Conservation (phyloP, 2,797 vertebrate species). For the Tokudaia muenninki region DNA sequence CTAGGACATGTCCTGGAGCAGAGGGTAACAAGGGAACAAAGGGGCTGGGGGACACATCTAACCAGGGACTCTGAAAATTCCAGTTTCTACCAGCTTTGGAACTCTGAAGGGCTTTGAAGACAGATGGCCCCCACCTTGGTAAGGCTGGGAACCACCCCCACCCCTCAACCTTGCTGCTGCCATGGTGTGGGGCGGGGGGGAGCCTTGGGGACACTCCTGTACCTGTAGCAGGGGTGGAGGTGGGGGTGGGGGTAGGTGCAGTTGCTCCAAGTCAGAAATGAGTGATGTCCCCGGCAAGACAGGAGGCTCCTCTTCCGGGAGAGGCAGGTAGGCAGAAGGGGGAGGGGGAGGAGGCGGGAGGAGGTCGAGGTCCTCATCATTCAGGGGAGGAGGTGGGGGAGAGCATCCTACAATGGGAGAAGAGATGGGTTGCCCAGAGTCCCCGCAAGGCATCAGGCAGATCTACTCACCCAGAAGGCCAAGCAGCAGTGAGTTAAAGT, state of each 20-base stretch:
- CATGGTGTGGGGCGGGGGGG: background rate
- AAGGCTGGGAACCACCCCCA: background rate
- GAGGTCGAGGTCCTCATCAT: slow-evolving; percentile 66
- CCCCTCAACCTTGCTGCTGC: rapidly evolving
- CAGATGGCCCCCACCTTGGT: background rate
- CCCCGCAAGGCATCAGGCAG: background rate
- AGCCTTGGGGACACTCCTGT: background rate
- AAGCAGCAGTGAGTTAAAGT: background rate
- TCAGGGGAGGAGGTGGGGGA: background rate
- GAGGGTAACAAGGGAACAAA: background rate
- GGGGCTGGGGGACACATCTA: background rate
- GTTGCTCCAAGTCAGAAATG: slow-evolving; percentile 80
- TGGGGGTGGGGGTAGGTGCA: slow-evolving; percentile 65
- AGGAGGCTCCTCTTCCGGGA: background rate
- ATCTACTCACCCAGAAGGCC: background rate
- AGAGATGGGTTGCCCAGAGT: background rate
- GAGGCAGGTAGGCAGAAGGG: slow-evolving; percentile 13
- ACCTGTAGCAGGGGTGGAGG: slow-evolving; percentile 81
- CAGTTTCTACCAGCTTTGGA: background rate
- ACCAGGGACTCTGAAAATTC: background rate
- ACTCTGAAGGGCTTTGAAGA: background rate
- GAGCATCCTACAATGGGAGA: background rate
- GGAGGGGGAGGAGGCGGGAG: slow-evolving; percentile 74
- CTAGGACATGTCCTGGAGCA: background rate
- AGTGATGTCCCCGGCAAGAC: rapidly evolving